A percentile compares a stretch with the other conserved stretches of the same genome.
These are phyloP conservation scores for Caenorhabditis briggsae DNA, from an alignment of 1,140 invertebrate species.

Conservation along the genomic window DNA sequence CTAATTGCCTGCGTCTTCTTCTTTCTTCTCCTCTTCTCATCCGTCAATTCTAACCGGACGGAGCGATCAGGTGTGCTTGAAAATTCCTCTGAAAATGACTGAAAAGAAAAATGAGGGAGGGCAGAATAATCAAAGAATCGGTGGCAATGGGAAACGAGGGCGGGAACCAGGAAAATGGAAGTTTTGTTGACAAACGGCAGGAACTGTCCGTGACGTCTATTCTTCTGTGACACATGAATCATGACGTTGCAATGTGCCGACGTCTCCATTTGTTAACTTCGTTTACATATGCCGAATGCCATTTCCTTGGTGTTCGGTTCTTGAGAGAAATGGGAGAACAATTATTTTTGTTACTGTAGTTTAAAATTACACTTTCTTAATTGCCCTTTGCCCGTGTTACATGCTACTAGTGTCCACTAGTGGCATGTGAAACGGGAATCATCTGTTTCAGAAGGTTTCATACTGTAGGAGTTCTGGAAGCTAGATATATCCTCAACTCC, in stretches of 20 bases:
- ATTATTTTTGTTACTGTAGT: neutral
- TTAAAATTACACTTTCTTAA: neutral
- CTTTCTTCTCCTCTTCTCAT: slow-evolving; percentile 30
- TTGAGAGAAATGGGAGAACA: neutral
- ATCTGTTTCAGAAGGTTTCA: no score
- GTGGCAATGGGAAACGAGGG: neutral
- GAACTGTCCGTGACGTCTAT: slow-evolving; percentile 40
- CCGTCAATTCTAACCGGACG: slow-evolving; percentile 17
- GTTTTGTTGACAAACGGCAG: slow-evolving; percentile 37
- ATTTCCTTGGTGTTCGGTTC: neutral
- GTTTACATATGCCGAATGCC: slow-evolving; percentile 5
- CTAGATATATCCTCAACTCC: no score
- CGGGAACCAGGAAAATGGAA: slow-evolving; percentile 21
- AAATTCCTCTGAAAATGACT: neutral
- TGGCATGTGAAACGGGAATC: no score
- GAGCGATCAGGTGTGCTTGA: slow-evolving; percentile 49
- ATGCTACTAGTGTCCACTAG: no score
- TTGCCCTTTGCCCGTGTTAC: no score
- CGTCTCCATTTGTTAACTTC: slow-evolving; percentile 49
- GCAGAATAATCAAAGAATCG: neutral
- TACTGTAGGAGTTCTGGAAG: no score
- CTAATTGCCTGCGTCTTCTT: slow-evolving; percentile 41
- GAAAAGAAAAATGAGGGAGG: neutral
- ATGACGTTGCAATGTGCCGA: slow-evolving; percentile 48
- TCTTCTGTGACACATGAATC: slow-evolving; percentile 40